These are phyloP conservation scores for Phenacoccus solenopsis DNA, from an alignment of 1,140 invertebrate genomes.

Conservation along the genomic window DNA sequence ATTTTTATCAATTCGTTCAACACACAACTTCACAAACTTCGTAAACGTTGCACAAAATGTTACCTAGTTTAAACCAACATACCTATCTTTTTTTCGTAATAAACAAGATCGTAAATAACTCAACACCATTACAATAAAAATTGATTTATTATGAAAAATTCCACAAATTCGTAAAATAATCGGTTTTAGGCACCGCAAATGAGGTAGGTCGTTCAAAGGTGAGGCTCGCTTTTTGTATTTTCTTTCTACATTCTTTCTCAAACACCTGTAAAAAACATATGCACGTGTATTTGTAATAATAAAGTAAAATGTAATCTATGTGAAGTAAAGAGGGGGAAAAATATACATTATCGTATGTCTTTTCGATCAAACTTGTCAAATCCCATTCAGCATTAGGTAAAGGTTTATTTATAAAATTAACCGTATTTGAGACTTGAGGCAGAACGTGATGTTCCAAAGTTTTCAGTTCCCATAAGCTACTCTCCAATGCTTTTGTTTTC, in stretches of 20 bases:
- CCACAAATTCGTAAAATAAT: slow-evolving; percentile 20
- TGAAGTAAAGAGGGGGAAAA: not conserved
- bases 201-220: slow-evolving; percentile 26
- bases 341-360: slow-evolving; percentile 40
- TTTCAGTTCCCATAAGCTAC: slow-evolving; percentile 84
- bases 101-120: too few species aligned
- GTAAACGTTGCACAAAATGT: too few species aligned
- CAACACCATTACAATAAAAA: too few species aligned
- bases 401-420: slow-evolving; percentile 52
- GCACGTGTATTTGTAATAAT: not conserved
- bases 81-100: too few species aligned
- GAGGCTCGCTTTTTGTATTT: slow-evolving; percentile 23
- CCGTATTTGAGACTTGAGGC: slow-evolving; percentile 50
- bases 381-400: slow-evolving; percentile 54
- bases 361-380: slow-evolving; percentile 45
- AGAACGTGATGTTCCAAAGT: slow-evolving; percentile 60
- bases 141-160: slow-evolving; percentile 11
- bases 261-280: slow-evolving; percentile 26
- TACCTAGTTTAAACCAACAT: too few species aligned
- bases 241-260: slow-evolving; percentile 26
- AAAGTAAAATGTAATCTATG: not conserved
- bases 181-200: slow-evolving; percentile 17
- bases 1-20: too few species aligned
- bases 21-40: too few species aligned
- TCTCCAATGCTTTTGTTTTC: slow-evolving; percentile 64